phyloP scores from a whole-genome alignment of 2,113 vertebrate genomes.

The Origma solitaria region DNA sequence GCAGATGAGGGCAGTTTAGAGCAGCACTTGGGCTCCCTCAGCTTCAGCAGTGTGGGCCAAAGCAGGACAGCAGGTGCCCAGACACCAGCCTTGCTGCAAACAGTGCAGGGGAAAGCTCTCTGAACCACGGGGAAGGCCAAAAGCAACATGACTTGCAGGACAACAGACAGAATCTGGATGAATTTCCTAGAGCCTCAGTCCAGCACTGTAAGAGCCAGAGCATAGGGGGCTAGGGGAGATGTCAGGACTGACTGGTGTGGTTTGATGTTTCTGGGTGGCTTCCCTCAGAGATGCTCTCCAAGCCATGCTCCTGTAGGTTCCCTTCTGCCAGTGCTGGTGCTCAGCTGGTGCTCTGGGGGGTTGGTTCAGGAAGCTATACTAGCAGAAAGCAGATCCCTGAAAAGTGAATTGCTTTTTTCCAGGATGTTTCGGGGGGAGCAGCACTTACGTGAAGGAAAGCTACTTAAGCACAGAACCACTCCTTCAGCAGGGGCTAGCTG shows the following conservation, averaged over 20 bases:
- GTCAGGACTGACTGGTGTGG: neutral
- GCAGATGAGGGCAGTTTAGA: neutral
- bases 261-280: neutral
- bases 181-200: neutral
- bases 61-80: neutral
- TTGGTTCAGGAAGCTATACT: neutral
- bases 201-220: neutral
- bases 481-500: neutral
- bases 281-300: neutral
- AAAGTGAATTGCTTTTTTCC: neutral
- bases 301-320: neutral
- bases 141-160: neutral
- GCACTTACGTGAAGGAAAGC: neutral
- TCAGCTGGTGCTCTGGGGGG: neutral
- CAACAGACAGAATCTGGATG: neutral
- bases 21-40: neutral
- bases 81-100: neutral
- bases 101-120: rapidly evolving
- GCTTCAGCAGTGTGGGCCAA: neutral
- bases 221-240: rapidly evolving
- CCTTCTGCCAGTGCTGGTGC: neutral
- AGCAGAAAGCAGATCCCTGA: neutral
- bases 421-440: neutral
- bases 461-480: rapidly evolving
- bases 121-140: neutral